A percentile compares a stretch with the other conserved stretches of the same genome.
Conservation (phyloP, 2,797 vertebrate species). For the Anguilla marmorata region DNA sequence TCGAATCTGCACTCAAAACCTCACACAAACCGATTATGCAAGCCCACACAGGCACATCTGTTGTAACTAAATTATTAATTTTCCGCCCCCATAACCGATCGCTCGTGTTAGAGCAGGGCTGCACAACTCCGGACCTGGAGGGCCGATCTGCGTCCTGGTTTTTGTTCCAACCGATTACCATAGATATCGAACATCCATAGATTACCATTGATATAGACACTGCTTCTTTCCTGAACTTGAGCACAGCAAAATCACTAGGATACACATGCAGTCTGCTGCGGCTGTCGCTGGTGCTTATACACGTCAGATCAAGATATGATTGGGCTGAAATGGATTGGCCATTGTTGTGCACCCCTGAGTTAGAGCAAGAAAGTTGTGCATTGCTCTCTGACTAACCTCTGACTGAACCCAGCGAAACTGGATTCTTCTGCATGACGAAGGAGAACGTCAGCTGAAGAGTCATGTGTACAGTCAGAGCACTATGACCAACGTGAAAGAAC, state of each 20-base stretch:
- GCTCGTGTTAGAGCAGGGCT: background rate
- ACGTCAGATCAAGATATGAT: too few relatives aligned
- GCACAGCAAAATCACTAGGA: too few relatives aligned
- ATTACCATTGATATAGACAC: too few relatives aligned
- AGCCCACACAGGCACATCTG: background rate
- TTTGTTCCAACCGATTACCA: too few relatives aligned
- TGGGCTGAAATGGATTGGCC: too few relatives aligned
- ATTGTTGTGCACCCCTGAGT: too few relatives aligned
- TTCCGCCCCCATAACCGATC: background rate
- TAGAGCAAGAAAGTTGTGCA: background rate
- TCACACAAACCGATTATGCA: background rate
- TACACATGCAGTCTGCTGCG: too few relatives aligned
- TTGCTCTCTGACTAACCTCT: background rate
- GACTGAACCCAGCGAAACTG: background rate
- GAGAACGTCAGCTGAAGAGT: background rate
- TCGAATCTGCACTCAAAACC: background rate
- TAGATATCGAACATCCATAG: too few relatives aligned
- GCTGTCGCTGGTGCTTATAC: too few relatives aligned
- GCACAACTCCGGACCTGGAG: too few relatives aligned
- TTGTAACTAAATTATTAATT: conserved; percentile 18
- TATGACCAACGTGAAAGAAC: conserved; percentile 2
- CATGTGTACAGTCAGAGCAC: background rate
- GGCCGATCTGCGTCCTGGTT: too few relatives aligned
- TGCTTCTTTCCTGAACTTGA: too few relatives aligned
- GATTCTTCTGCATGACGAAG: background rate